phyloP scores from a whole-genome alignment of 2,888 invertebrate genomes.

The Amiota communis region DNA sequence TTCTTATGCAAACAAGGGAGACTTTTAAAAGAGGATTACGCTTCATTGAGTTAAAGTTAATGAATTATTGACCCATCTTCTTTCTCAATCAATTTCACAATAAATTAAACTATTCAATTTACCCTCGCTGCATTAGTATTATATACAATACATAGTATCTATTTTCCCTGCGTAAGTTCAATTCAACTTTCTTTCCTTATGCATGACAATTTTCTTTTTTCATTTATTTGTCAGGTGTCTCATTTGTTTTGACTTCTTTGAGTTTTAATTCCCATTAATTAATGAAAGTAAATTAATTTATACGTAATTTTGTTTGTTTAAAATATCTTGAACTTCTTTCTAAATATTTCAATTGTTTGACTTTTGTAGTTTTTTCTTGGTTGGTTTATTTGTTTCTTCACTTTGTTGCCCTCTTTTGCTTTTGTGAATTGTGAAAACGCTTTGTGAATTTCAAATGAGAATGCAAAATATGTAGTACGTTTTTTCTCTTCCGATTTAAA shows the following conservation, averaged over 20 bases:
- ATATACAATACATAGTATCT: not conserved
- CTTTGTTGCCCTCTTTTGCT: not conserved
- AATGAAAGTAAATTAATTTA: conserved; percentile 72
- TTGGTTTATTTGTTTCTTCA: not conserved
- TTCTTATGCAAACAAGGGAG: too few species aligned
- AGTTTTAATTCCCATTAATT: conserved; percentile 57
- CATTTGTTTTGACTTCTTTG: conserved; percentile 21
- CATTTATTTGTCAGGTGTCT: not conserved
- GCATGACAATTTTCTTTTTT: too few species aligned
- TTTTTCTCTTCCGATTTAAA: conserved; percentile 8
- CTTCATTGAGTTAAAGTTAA: too few species aligned
- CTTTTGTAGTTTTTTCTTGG: not conserved
- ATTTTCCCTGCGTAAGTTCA: too few species aligned
- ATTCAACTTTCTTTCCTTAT: not conserved
- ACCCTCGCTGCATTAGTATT: not conserved
- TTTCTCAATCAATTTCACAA: too few species aligned
- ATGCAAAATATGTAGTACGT: conserved; percentile 8
- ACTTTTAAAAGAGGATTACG: too few species aligned
- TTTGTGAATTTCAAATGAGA: conserved; percentile 22
- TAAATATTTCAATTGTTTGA: conserved; percentile 34
- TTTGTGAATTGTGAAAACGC: conserved; percentile 16
- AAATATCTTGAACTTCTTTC: conserved; percentile 49
- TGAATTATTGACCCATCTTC: too few species aligned
- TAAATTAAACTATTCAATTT: too few species aligned
- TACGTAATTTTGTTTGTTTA: conserved; percentile 62